phyloP scores from a whole-genome alignment of 2,888 invertebrate genomes.

The Pandemis corylana region DNA sequence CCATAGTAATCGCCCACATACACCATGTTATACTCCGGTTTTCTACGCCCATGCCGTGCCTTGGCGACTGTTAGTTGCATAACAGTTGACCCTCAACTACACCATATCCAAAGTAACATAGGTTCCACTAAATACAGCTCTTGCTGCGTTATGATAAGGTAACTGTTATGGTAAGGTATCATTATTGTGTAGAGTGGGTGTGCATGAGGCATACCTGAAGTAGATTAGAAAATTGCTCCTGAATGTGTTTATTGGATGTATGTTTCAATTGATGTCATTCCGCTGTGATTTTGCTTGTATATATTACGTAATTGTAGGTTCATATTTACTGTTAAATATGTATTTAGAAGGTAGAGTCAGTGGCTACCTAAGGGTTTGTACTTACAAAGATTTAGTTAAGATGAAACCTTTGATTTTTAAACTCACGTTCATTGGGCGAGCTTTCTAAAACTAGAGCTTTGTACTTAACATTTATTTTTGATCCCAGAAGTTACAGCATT shows the following conservation, averaged over 20 bases:
- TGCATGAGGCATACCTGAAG: conserved; percentile 5
- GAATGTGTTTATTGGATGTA: conserved; percentile 33
- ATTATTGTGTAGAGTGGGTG: not conserved
- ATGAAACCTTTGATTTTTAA: too few relatives aligned
- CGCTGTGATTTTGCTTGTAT: conserved; percentile 20
- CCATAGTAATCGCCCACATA: conserved; percentile 2
- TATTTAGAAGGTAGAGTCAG: too few relatives aligned
- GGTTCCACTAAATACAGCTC: not conserved
- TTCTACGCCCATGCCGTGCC: not conserved
- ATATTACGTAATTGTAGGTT: not conserved
- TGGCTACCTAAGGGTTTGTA: too few relatives aligned
- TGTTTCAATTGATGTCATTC: conserved; percentile 15
- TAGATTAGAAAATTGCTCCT: conserved; percentile 32
- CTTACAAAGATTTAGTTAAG: too few relatives aligned
- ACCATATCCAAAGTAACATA: not conserved
- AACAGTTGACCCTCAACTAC: not conserved
- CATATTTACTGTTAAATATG: not conserved
- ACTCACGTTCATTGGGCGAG: too few relatives aligned
- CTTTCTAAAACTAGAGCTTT: too few relatives aligned
- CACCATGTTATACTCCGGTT: conserved; percentile 15
- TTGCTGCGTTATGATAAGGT: not conserved
- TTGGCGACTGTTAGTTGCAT: not conserved
- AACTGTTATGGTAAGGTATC: not conserved
- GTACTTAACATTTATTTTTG: too few relatives aligned
- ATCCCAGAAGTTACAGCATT: too few relatives aligned